Evolutionary conservation across 2,797 vertebrate genomes (phyloP).

Genomic region (Lagorchestes hirsutus): DNA sequence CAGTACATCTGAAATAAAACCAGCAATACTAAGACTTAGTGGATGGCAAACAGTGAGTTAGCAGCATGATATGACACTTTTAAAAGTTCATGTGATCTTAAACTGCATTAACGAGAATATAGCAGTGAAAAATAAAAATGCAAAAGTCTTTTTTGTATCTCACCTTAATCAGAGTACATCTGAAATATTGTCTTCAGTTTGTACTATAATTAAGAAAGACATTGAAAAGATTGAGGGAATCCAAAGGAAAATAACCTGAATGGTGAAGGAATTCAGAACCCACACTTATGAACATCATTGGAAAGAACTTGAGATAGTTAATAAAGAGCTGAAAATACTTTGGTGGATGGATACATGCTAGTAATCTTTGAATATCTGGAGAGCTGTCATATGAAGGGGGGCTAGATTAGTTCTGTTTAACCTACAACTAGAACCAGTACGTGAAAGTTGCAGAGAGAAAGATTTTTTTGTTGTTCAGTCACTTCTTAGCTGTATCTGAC

Average conservation of each 20-base stretch:
- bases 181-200: constrained; percentile 6
- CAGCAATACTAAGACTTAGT: background rate
- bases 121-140: background rate
- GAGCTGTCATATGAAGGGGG: background rate
- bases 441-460: background rate
- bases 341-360: background rate
- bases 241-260: background rate
- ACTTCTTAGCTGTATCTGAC: no score
- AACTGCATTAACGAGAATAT: background rate
- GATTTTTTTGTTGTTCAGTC: no score
- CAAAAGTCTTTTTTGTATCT: background rate
- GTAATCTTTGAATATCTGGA: background rate
- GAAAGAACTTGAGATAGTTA: constrained; percentile 33
- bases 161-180: background rate
- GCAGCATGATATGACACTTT: background rate
- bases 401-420: background rate
- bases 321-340: constrained; percentile 8
- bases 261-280: constrained; percentile 11
- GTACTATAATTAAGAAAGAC: background rate
- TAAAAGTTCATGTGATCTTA: background rate
- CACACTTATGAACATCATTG: background rate
- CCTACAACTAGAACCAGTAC: background rate
- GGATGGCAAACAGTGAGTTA: constrained; percentile 6
- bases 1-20: constrained; percentile 7
- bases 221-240: background rate